Conservation (phyloP, 2,797 vertebrate species). For the Peromyscus nudipes region DNA sequence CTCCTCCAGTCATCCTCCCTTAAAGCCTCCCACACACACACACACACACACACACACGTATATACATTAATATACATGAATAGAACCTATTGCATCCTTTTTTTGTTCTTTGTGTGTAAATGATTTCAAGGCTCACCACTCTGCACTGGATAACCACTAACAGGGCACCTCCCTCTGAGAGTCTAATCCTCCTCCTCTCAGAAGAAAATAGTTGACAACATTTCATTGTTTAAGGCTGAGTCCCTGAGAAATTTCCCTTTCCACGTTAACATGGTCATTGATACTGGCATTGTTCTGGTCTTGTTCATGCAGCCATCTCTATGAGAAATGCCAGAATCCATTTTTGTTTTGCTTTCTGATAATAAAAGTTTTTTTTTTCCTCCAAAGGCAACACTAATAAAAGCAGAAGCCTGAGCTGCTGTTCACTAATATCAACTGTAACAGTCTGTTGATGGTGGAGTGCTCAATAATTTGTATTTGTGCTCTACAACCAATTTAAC, state of each 20-base stretch:
- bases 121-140: not conserved
- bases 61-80: not conserved
- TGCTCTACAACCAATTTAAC: not conserved
- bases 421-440: not conserved
- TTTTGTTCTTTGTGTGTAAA: not conserved
- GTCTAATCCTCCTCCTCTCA: not conserved
- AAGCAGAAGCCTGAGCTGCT: not conserved
- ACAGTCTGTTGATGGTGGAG: not conserved
- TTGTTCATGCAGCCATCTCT: not conserved
- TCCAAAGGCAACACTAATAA: not conserved
- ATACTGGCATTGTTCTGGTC: not conserved
- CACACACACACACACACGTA: too few relatives aligned
- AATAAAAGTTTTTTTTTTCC: not conserved
- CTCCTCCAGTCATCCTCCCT: not conserved
- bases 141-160: not conserved
- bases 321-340: not conserved
- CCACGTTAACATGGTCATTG: too few relatives aligned
- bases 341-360: slow-evolving; percentile 12
- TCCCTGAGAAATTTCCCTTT: not conserved
- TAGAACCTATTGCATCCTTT: too few relatives aligned
- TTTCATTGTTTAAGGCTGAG: not conserved
- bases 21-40: not conserved
- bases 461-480: not conserved
- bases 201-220: not conserved
- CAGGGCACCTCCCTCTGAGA: not conserved